Conservation (phyloP, 2,888 invertebrate genomes). For the Caenorhabditis angaria region DNA sequence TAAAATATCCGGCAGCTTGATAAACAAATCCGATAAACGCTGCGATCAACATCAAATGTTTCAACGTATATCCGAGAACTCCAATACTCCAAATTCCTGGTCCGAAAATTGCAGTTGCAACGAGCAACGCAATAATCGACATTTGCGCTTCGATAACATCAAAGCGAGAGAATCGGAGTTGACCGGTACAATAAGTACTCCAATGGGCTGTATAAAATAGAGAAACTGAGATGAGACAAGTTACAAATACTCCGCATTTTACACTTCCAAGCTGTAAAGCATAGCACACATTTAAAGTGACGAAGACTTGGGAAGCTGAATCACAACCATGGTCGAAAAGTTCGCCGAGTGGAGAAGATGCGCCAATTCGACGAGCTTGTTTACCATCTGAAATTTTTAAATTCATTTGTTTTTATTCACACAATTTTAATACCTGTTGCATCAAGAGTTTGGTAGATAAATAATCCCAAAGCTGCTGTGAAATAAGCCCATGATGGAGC, state of each 20-base stretch:
- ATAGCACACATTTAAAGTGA: slow-evolving; percentile 91
- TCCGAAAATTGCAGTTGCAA: slow-evolving; percentile 87
- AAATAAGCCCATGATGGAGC: slow-evolving; percentile 83
- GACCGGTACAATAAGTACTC: slow-evolving; percentile 97
- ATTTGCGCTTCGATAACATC: slow-evolving; percentile 99
- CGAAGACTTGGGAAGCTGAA: slow-evolving; percentile 94
- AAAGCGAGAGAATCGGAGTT: slow-evolving; percentile 74
- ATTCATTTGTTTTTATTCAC: no score
- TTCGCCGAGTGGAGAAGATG: slow-evolving; percentile 92
- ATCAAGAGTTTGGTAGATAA: slow-evolving; percentile 95
- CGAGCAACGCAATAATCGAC: slow-evolving; percentile 86
- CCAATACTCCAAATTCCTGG: slow-evolving; percentile 83
- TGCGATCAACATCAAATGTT: slow-evolving; percentile 65
- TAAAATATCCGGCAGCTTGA: slow-evolving; percentile 68
- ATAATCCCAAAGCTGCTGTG: slow-evolving; percentile 89
- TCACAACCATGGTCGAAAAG: slow-evolving; percentile 99
- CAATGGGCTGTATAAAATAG: slow-evolving; percentile 99
- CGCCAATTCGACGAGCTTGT: slow-evolving; percentile 92
- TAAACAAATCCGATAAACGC: slow-evolving; percentile 57
- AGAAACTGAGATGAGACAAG: slow-evolving; percentile 92
- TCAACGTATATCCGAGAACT: slow-evolving; percentile 51
- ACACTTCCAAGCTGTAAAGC: slow-evolving; percentile 90
- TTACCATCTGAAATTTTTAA: slow-evolving; percentile 42
- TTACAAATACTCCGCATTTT: slow-evolving; percentile 92
- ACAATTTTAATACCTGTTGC: slow-evolving; percentile 80